These are phyloP conservation scores for Reinhardtius hippoglossoides DNA, from an alignment of 2,113 vertebrate genomes.

Conservation along the genomic window DNA sequence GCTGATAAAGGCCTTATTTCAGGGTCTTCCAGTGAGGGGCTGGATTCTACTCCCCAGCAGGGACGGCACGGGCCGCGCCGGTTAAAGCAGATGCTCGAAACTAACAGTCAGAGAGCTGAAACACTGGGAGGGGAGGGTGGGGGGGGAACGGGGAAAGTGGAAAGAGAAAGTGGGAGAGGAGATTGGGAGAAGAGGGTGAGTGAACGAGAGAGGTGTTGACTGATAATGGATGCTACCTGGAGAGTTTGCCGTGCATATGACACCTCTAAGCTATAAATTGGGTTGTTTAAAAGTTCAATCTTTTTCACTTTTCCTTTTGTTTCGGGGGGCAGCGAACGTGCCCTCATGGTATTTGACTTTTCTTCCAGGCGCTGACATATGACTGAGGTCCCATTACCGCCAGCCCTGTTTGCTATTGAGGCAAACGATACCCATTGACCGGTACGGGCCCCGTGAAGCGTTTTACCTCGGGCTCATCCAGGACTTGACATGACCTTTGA, in stretches of 20 bases:
- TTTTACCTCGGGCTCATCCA: conserved; percentile 81
- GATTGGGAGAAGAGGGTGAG: conserved; percentile 53
- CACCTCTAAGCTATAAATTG: conserved; percentile 76
- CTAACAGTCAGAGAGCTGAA: conserved; percentile 63
- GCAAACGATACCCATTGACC: conserved; percentile 77
- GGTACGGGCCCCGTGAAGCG: conserved; percentile 67
- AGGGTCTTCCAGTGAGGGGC: conserved; percentile 80
- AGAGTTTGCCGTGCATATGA: conserved; percentile 73
- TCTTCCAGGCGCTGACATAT: conserved; percentile 77
- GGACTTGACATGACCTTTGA: conserved; percentile 82
- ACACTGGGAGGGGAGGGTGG: conserved; percentile 44
- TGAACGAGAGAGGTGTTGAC: conserved; percentile 65
- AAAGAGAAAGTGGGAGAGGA: conserved; percentile 61
- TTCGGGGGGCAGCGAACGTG: conserved; percentile 61
- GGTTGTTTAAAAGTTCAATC: conserved; percentile 78
- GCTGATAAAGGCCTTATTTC: conserved; percentile 85
- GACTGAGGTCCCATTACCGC: conserved; percentile 81
- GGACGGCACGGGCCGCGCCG: conserved; percentile 67
- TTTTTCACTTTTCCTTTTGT: conserved; percentile 65
- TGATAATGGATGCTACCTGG: conserved; percentile 69
- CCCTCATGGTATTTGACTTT: conserved; percentile 75
- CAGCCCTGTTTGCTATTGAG: conserved; percentile 67
- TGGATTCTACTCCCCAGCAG: conserved; percentile 79
- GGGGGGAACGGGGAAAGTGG: conserved; percentile 56
- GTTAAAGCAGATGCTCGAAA: conserved; percentile 74